Evolutionary conservation across 2,113 vertebrate species (phyloP).

Genomic region (mouse (Mus musculus)): DNA sequence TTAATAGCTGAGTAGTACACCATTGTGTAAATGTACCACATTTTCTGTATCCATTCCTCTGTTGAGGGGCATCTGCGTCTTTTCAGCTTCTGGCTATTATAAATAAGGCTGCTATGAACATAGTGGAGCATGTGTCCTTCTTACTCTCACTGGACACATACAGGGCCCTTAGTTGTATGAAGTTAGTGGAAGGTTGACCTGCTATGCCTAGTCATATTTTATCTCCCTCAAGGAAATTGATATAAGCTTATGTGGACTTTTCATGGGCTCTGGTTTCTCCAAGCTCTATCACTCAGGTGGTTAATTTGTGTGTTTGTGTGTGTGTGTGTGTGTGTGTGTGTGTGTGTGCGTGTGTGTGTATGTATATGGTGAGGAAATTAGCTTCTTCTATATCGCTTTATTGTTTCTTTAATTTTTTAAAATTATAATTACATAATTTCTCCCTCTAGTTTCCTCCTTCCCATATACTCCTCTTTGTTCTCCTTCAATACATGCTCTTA

Average conservation of each 20-base stretch:
- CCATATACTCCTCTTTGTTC: not conserved
- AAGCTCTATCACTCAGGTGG: not conserved
- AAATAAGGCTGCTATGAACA: too few relatives aligned
- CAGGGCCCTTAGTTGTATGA: not conserved
- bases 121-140: too few relatives aligned
- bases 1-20: too few relatives aligned
- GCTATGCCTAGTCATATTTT: not conserved
- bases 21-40: too few relatives aligned
- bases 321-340: not conserved
- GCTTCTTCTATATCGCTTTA: not conserved
- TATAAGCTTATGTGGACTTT: not conserved
- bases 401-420: not conserved
- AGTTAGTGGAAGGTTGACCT: not conserved
- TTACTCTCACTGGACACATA: not conserved
- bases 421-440: not conserved
- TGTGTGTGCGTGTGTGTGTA: too few relatives aligned
- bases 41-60: too few relatives aligned
- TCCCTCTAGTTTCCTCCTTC: not conserved
- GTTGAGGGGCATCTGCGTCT: too few relatives aligned
- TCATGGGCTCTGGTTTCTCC: not conserved
- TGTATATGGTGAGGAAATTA: accelerated
- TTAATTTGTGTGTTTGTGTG: not conserved
- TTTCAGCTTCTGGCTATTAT: too few relatives aligned
- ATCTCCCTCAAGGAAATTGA: accelerated
- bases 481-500: not conserved